These are phyloP conservation scores for Peromyscus californicus DNA, from an alignment of 2,113 vertebrate species.

Conservation along the genomic window DNA sequence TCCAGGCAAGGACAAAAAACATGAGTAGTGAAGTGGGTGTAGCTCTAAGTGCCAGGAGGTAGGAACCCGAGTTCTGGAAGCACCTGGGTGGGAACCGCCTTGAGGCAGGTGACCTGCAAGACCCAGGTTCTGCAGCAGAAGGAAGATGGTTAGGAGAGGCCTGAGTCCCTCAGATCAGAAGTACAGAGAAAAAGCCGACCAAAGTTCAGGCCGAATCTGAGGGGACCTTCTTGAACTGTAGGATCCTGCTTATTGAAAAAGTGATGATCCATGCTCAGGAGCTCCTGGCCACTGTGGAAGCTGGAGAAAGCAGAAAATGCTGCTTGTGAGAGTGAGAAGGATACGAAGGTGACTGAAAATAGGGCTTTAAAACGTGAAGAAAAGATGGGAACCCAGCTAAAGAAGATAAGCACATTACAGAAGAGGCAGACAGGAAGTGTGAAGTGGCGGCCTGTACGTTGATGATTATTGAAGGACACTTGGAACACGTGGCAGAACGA, in stretches of 20 bases:
- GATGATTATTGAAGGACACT: background rate
- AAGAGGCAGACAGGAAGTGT: constrained; percentile 93
- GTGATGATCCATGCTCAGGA: constrained; percentile 94
- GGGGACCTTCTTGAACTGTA: constrained; percentile 91
- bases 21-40: background rate
- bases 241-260: constrained; percentile 94
- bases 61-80: background rate
- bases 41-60: background rate
- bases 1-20: background rate
- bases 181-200: background rate
- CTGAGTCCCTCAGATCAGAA: background rate
- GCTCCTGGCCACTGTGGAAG: constrained; percentile 91
- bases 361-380: constrained; percentile 95
- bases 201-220: constrained; percentile 91
- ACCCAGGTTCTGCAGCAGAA: background rate
- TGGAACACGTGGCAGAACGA: background rate
- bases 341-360: constrained; percentile 96
- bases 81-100: background rate
- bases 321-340: constrained; percentile 94
- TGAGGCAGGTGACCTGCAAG: background rate
- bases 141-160: background rate
- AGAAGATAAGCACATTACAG: constrained; percentile 94
- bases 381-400: constrained; percentile 96
- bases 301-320: constrained; percentile 94
- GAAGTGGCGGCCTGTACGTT: background rate